Evolutionary conservation across 2,113 vertebrate genomes (phyloP).

Genomic region (Octodon degus): DNA sequence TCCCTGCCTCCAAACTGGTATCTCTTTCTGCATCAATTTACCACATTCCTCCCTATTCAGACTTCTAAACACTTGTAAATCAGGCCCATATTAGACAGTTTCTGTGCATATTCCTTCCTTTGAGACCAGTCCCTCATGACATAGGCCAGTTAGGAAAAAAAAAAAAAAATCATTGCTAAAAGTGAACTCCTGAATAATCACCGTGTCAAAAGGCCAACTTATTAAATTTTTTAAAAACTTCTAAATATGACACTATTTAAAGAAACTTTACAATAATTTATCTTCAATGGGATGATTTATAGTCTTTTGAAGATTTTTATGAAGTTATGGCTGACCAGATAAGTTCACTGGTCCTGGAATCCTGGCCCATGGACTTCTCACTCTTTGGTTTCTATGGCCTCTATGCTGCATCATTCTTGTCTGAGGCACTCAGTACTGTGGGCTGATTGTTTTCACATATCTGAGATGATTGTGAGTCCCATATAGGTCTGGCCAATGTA

Average conservation of each 20-base stretch:
- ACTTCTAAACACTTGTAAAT: neutral
- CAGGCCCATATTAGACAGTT: neutral
- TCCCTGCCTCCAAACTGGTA: neutral
- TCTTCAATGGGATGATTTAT: neutral
- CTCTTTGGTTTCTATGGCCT: neutral
- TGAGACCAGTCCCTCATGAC: neutral
- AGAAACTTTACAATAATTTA: neutral
- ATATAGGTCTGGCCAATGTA: neutral
- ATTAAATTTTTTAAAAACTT: neutral
- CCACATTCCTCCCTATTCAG: neutral
- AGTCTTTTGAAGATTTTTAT: constrained; percentile 21
- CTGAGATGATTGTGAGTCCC: neutral
- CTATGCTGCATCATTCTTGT: neutral
- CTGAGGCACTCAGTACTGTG: neutral
- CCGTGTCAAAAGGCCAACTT: neutral
- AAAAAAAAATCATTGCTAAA: neutral
- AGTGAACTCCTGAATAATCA: neutral
- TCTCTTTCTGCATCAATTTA: neutral
- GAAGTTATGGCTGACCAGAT: neutral
- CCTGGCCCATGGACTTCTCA: neutral
- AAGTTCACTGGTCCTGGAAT: neutral
- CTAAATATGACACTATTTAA: neutral
- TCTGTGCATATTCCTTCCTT: neutral
- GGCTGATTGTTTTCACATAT: neutral
- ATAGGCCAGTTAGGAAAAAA: neutral